A percentile compares a stretch with the other conserved stretches of the same genome.
These are phyloP conservation scores for Ammospiza nelsoni DNA, from an alignment of 2,113 vertebrate genomes.

Conservation along the genomic window DNA sequence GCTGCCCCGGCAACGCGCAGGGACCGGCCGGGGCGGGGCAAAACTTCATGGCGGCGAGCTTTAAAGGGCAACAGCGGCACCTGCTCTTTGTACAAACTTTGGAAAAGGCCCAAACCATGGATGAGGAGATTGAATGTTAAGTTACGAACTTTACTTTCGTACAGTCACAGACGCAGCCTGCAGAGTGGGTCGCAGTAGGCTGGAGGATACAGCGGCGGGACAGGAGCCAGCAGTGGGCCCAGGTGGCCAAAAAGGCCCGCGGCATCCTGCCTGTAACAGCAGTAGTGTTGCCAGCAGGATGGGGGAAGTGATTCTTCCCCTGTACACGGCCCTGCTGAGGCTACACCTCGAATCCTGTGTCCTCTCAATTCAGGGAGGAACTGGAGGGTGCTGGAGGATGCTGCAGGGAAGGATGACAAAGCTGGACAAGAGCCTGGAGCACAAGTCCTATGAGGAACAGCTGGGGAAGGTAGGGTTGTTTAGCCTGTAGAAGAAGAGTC, in stretches of 20 bases:
- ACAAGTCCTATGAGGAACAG: background rate
- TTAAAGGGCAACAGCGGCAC: fast-evolving
- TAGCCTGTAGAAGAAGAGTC: background rate
- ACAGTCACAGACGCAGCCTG: background rate
- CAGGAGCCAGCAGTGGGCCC: background rate
- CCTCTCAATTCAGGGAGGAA: background rate
- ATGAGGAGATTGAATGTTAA: too few species aligned
- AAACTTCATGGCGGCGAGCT: fast-evolving
- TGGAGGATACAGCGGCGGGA: background rate
- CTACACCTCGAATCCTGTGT: background rate
- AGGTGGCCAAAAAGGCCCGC: too few species aligned
- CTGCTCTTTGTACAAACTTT: fast-evolving
- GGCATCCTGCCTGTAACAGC: background rate
- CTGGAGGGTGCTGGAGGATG: background rate
- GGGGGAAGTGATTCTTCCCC: background rate
- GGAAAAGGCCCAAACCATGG: fast-evolving
- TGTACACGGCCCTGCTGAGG: background rate
- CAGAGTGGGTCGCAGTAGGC: background rate
- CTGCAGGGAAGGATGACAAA: background rate
- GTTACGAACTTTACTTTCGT: too few species aligned
- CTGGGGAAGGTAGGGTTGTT: background rate
- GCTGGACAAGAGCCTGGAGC: background rate
- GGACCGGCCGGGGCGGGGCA: background rate
- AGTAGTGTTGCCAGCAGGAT: background rate
- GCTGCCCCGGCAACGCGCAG: conserved; percentile 7